Evolutionary conservation across 2,113 vertebrate genomes (phyloP).

Genomic region (Varanus komodoensis): DNA sequence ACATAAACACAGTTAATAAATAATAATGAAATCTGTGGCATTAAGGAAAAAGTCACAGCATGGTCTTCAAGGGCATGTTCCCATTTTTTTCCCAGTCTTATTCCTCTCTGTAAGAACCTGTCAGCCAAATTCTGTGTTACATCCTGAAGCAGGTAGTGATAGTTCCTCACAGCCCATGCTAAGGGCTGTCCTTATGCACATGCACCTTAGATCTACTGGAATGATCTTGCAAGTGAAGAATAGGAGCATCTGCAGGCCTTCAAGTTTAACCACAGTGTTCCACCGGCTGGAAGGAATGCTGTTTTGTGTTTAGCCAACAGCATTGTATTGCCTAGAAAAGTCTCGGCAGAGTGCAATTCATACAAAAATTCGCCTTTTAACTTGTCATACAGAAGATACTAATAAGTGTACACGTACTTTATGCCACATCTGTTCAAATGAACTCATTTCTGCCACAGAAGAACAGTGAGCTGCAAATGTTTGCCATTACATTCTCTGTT

Average conservation of each 20-base stretch:
- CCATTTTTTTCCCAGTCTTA: slow-evolving; percentile 2
- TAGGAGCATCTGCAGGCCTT: not conserved
- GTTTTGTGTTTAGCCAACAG: not conserved
- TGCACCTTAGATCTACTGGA: not conserved
- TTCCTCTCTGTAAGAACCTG: not conserved
- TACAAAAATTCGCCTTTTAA: not conserved
- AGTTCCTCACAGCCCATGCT: not conserved
- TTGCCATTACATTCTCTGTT: not conserved
- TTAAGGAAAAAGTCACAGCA: not conserved
- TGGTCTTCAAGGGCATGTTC: not conserved
- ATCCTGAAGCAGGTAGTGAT: not conserved
- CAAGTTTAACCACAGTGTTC: not conserved
- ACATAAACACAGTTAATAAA: too few species aligned
- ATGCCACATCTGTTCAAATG: not conserved
- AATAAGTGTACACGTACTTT: not conserved
- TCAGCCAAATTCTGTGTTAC: slow-evolving; percentile 4
- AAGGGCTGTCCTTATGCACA: not conserved
- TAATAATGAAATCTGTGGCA: too few species aligned
- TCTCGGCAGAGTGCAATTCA: not conserved
- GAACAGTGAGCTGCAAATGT: not conserved
- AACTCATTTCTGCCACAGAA: not conserved
- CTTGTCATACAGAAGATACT: not conserved
- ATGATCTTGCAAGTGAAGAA: not conserved
- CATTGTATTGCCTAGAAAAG: not conserved
- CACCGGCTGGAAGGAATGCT: not conserved